These are phyloP conservation scores for Cirrhinus molitorella DNA, from an alignment of 2,797 vertebrate genomes.

Conservation along the genomic window DNA sequence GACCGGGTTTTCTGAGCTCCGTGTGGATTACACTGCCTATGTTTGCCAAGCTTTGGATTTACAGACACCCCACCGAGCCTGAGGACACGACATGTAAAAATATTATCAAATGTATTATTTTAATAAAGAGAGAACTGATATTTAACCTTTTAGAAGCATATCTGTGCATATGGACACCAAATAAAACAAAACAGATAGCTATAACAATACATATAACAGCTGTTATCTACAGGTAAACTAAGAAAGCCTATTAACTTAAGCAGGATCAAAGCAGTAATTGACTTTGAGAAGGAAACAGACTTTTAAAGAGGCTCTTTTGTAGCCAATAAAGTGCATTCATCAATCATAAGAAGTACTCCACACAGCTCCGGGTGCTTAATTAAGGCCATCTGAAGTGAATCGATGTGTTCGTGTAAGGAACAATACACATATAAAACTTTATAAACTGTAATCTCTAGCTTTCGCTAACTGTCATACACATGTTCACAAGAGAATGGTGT, in stretches of 20 bases:
- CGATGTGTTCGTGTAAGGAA: no score
- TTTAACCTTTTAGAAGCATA: not conserved
- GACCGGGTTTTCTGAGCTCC: not conserved
- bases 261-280: slow-evolving; percentile 40
- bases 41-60: slow-evolving; percentile 40
- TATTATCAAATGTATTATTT: not conserved
- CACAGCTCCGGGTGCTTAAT: no score
- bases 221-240: slow-evolving; percentile 21
- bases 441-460: no score
- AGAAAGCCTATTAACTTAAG: slow-evolving; percentile 51
- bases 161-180: not conserved
- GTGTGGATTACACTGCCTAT: slow-evolving; percentile 23
- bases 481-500: no score
- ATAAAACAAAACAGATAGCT: not conserved
- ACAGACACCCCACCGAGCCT: slow-evolving; percentile 15
- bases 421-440: no score
- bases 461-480: no score
- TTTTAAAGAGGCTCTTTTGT: slow-evolving; percentile 1
- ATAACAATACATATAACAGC: not conserved
- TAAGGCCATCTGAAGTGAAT: no score
- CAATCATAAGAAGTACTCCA: no score
- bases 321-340: no score
- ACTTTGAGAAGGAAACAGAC: slow-evolving; percentile 15
- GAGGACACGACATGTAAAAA: not conserved
- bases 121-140: not conserved